Evolutionary conservation across 2,797 vertebrate genomes (phyloP).

Genomic region (Sternarchorhynchus goeldii): DNA sequence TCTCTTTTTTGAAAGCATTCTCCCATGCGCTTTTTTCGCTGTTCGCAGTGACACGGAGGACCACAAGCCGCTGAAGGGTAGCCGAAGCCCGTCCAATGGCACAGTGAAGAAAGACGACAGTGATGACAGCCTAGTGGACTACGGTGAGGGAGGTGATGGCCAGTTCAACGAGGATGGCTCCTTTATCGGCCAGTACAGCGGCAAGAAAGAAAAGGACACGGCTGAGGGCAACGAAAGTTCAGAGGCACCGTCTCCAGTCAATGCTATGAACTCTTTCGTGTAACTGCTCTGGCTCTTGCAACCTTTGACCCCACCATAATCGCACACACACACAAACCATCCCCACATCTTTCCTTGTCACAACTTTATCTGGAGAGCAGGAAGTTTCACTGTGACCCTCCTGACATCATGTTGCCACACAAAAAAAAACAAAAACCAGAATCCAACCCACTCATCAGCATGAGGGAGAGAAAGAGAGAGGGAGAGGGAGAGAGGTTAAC

Average conservation of each 20-base stretch:
- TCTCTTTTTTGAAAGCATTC: slow-evolving; percentile 9
- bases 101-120: slow-evolving; percentile 97
- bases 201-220: slow-evolving; percentile 97
- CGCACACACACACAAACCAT: slow-evolving; percentile 10
- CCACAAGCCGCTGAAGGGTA: slow-evolving; percentile 97
- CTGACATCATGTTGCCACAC: slow-evolving; percentile 44
- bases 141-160: slow-evolving; percentile 97
- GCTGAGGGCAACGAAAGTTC: slow-evolving; percentile 98
- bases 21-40: slow-evolving; percentile 7
- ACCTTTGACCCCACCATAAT: slow-evolving; percentile 52
- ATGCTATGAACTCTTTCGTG: slow-evolving; percentile 99
- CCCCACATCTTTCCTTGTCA: slow-evolving; percentile 55
- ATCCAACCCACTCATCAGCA: slow-evolving; percentile 17
- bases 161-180: slow-evolving; percentile 98
- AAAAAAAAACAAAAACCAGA: not conserved
- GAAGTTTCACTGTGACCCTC: slow-evolving; percentile 60
- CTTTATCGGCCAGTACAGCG: slow-evolving; percentile 98
- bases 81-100: slow-evolving; percentile 94
- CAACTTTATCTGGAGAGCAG: slow-evolving; percentile 64
- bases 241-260: slow-evolving; percentile 96
- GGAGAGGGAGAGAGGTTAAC: slow-evolving; percentile 42
- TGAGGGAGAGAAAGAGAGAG: slow-evolving; percentile 23
- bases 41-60: slow-evolving; percentile 90
- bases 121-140: slow-evolving; percentile 97
- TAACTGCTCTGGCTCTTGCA: slow-evolving; percentile 67